Evolutionary conservation across 2,888 invertebrate species (phyloP).

Genomic region (Mythimna ferrago): DNA sequence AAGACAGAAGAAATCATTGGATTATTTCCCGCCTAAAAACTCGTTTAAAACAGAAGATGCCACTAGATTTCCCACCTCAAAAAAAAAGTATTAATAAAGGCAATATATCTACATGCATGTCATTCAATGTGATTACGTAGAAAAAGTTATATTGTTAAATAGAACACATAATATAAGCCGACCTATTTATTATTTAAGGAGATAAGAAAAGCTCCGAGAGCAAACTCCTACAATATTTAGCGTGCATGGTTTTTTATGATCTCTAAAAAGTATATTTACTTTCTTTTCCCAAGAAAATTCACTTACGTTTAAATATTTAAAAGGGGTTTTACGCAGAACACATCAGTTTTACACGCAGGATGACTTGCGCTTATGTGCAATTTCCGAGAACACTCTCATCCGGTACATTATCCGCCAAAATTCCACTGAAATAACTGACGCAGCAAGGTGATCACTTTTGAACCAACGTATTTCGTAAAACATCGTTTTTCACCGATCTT

Average conservation of each 20-base stretch:
- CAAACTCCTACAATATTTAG: conserved; percentile 70
- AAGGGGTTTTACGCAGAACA: conserved; percentile 64
- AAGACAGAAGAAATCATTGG: no score
- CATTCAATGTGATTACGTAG: no score
- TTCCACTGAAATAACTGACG: conserved; percentile 32
- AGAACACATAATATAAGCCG: neutral
- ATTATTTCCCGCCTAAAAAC: no score
- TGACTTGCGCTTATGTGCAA: conserved; percentile 64
- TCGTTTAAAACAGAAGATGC: no score
- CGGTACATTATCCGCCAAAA: conserved; percentile 21
- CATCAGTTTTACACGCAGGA: conserved; percentile 55
- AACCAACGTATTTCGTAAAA: conserved; percentile 37
- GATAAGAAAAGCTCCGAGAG: conserved; percentile 47
- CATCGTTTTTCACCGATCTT: conserved; percentile 40
- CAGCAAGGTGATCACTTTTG: conserved; percentile 48
- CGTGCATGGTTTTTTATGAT: conserved; percentile 75
- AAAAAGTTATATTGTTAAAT: conserved; percentile 1
- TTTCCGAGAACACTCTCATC: conserved; percentile 51
- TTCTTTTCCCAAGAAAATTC: conserved; percentile 70
- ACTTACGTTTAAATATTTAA: conserved; percentile 73
- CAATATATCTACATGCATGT: neutral
- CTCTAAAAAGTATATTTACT: conserved; percentile 75
- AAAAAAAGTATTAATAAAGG: no score
- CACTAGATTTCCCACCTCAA: no score
- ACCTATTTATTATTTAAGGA: conserved; percentile 28